Base-by-base conservation (phyloP, 2,888 invertebrate genomes). In the Nezara viridula region DNA sequence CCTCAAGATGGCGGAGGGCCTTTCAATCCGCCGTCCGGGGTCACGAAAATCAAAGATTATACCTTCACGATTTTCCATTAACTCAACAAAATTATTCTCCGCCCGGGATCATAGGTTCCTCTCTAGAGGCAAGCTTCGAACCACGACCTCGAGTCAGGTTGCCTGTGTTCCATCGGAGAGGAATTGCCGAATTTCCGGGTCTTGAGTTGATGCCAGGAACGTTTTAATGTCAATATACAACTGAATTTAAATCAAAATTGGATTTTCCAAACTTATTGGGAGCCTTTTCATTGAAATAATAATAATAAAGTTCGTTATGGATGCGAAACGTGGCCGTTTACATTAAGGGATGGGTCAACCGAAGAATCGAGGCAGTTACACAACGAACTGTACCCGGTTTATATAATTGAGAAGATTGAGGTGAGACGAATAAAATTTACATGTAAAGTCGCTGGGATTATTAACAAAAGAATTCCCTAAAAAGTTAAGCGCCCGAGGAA, bases 1-100 rank as follows among this genome's bases (percentile, higher is more conserved):
- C 27, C 21, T 0, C 4, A 16, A 10, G 14, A 27, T 6, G 24
- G 24, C 12, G 21, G 19, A 24, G 1, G 19, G 32, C 66, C 37
- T 19, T 73, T 21, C 32, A 37, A 37, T 37, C 32, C 19, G 6
- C 16, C 19, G 19, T 27, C 66, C 6, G 66, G 37, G 66, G 37
- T 73, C 66, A 73, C 66, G 66, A 73, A 73, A 73, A 73, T 73
- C 66, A 73, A 73, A 73, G 66, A 73, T 73, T 73, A 73, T 37
- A 73, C 66, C 66, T 73, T 73, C 66, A 73, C 66, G 66, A 73
- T 73, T 73, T 73, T 73, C 66, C 66, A 73, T 73, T 73, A 73
- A 73, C 66, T 73, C 66, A n/a, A 5, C 66, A 73, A 73, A 73
- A 73, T 73, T 73, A 73, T 73, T 60, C 55, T 9, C 10, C 6